Percentiles rank a stretch among this genome's conserved stretches.
Conservation (phyloP, 2,888 invertebrate genomes). For the Pseudeuparius sepicola region DNA sequence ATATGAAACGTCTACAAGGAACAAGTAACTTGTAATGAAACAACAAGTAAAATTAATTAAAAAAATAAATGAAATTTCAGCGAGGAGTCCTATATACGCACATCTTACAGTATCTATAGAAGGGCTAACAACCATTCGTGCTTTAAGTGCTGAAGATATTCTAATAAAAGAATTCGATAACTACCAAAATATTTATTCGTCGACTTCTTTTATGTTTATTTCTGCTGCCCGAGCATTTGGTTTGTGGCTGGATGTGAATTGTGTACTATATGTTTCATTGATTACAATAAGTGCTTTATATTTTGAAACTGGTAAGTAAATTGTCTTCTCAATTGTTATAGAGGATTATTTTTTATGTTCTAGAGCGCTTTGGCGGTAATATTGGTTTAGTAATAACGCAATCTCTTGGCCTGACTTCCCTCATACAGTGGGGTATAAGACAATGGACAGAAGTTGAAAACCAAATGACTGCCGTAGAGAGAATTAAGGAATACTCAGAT, state of each 20-base stretch:
- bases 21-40: conserved; percentile 18
- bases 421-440: conserved; percentile 80
- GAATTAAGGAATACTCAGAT: conserved; percentile 72
- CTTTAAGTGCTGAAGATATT: conserved; percentile 53
- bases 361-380: conserved; percentile 33
- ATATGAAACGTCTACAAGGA: conserved; percentile 24
- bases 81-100: conserved; percentile 67
- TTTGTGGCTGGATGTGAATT: conserved; percentile 57
- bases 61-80: conserved; percentile 37
- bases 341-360: conserved; percentile 30
- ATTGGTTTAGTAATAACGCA: conserved; percentile 37
- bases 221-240: conserved; percentile 58
- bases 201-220: conserved; percentile 59
- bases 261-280: conserved; percentile 51
- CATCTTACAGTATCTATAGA: conserved; percentile 64
- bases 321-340: conserved; percentile 50
- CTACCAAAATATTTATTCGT: conserved; percentile 55
- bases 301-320: conserved; percentile 42
- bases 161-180: conserved; percentile 52
- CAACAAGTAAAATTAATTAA: not conserved
- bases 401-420: conserved; percentile 36
- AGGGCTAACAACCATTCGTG: conserved; percentile 66
- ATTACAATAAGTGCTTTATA: conserved; percentile 56
- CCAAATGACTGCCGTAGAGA: conserved; percentile 84
- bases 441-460: conserved; percentile 44